Base-by-base conservation (phyloP, 1,140 invertebrate species). In the Heterodera carotae region DNA sequence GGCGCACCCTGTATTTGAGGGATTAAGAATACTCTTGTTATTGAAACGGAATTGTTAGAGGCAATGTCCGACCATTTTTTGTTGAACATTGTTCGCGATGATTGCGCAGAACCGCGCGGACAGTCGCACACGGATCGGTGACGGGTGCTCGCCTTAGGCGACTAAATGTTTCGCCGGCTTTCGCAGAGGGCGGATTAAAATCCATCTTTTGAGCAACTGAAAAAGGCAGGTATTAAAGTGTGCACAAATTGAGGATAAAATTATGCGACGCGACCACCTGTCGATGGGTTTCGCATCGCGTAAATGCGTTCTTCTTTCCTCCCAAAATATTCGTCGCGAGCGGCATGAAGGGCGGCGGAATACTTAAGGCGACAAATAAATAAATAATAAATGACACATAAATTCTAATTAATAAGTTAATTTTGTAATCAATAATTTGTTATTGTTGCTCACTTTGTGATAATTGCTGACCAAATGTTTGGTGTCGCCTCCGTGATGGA, bases 281-380 rank as follows among this genome's bases (percentile, higher is more conserved):
- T 5, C n/a, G 59, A 6, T 62, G 62, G 62, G 25, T 29, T 66
- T 34, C 62, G 62, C 62, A 60, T 74, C 39, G 59, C 71, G 43
- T 56, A 12, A 22, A 66, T 74, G 29, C 71, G n/a, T 64, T 76
- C 75, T 10, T 76, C 75, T 36, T 66, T 76, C 22, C 66, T 25
- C 36, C 75, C 75, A 69, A 76, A 76, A 59, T 67, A 76, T 39
- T 69, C 64, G 22, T 76, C 75, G 36, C 75, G 64, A 39, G 34
- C 75, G 12, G 43, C 18, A 25, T 76, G 75, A 15, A 76, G 53
- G 22, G 29, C 5, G 25, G 36, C 56, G 18, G 64, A 71, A 69
- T 76, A 76, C 64, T 74, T 29, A 59, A 73, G 2, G 12, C 4
- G 22, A 4, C 18, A 29, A 48, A 29, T 73, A 53, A 18, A 73